A percentile compares a stretch with the other conserved stretches of the same genome.
Conservation (phyloP, 2,113 vertebrate genomes). For the Clarias macrocephalus region DNA sequence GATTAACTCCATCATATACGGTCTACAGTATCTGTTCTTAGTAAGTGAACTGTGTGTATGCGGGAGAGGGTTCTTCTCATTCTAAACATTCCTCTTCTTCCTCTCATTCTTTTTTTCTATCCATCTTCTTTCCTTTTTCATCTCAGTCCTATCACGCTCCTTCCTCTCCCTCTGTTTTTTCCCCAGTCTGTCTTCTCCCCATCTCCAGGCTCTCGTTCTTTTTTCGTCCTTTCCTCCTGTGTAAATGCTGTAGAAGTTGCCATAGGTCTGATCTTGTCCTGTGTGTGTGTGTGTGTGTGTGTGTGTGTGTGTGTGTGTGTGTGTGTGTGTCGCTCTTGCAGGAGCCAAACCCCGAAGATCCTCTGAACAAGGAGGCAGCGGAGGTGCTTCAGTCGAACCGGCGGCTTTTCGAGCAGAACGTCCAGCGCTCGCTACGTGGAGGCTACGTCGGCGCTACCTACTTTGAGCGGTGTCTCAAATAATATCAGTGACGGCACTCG, state of each 20-base stretch:
- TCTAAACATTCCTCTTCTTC: not conserved
- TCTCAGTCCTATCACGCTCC: not conserved
- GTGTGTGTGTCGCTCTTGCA: constrained; percentile 48
- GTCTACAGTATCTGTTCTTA: constrained; percentile 97
- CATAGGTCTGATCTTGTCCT: no score
- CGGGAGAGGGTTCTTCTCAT: not conserved
- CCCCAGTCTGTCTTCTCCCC: no score
- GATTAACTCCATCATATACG: constrained; percentile 98
- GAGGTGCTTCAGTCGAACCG: constrained; percentile 92
- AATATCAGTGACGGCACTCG: constrained; percentile 49
- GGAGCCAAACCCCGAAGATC: constrained; percentile 92
- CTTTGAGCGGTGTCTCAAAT: constrained; percentile 94
- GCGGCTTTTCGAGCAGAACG: constrained; percentile 91
- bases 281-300: no score
- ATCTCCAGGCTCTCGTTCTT: not conserved
- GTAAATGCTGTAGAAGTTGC: not conserved
- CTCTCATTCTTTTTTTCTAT: not conserved
- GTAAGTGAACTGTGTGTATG: constrained; percentile 70
- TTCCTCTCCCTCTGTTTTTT: no score
- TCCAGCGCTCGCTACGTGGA: constrained; percentile 86
- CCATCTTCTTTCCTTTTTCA: not conserved
- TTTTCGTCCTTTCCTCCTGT: not conserved
- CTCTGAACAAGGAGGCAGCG: constrained; percentile 90
- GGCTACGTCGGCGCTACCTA: constrained; percentile 92
- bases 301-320: no score